phyloP scores from a whole-genome alignment of 2,113 vertebrate species.

The Octodon degus region DNA sequence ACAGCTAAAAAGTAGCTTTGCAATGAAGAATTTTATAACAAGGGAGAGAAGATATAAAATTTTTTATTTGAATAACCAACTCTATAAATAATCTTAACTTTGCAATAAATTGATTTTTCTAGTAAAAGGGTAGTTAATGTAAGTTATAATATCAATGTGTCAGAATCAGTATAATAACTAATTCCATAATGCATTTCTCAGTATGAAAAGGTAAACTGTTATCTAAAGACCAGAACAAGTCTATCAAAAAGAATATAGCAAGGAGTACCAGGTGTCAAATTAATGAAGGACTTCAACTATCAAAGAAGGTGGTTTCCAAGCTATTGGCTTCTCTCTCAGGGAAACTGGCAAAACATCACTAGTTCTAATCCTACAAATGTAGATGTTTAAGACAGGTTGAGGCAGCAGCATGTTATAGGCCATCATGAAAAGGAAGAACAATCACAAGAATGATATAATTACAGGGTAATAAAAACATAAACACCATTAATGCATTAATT shows the following conservation, averaged over 20 bases:
- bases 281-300: constrained; percentile 19
- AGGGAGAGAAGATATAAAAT: constrained; percentile 1
- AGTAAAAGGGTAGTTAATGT: background rate
- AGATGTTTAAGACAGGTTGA: constrained; percentile 84
- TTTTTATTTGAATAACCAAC: constrained; percentile 24
- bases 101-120: background rate
- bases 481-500: constrained; percentile 84
- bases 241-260: background rate
- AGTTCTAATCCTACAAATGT: constrained; percentile 71
- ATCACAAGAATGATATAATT: constrained; percentile 85
- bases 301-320: constrained; percentile 35
- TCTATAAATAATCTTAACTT: constrained; percentile 51
- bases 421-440: constrained; percentile 85
- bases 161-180: constrained; percentile 4
- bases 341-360: constrained; percentile 83
- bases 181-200: constrained; percentile 33
- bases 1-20: background rate
- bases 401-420: constrained; percentile 82
- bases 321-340: constrained; percentile 73
- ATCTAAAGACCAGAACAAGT: background rate
- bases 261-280: background rate
- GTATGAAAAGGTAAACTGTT: background rate
- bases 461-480: constrained; percentile 87
- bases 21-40: constrained; percentile 45
- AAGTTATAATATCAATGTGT: constrained; percentile 60